A percentile compares a stretch with the other conserved stretches of the same genome.
phyloP scores from a whole-genome alignment of 2,888 invertebrate genomes.

The Pelosia muscerda region DNA sequence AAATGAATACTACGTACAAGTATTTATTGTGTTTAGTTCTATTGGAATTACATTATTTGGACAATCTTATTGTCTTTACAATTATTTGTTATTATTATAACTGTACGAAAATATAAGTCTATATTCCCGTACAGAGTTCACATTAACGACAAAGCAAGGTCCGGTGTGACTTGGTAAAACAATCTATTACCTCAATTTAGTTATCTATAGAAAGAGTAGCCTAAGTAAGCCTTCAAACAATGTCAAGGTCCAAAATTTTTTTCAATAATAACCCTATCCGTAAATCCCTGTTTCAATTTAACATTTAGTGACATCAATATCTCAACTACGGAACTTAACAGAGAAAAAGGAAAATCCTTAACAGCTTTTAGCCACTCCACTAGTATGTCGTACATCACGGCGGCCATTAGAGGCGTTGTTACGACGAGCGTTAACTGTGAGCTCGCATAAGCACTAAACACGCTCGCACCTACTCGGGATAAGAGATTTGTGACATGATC shows the following conservation, averaged over 20 bases:
- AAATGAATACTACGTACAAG: slow-evolving; percentile 14
- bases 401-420: slow-evolving; percentile 45
- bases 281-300: not conserved
- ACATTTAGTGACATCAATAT: not conserved
- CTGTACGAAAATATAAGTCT: too few species aligned
- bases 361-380: slow-evolving; percentile 16
- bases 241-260: too few species aligned
- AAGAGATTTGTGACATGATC: slow-evolving; percentile 7
- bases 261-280: not conserved
- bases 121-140: too few species aligned
- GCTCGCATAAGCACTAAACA: slow-evolving; percentile 42
- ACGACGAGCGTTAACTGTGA: slow-evolving; percentile 36
- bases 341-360: not conserved
- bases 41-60: slow-evolving; percentile 5
- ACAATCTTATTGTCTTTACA: not conserved
- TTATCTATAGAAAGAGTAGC: too few species aligned
- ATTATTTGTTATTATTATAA: not conserved
- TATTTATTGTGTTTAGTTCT: slow-evolving; percentile 13
- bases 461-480: slow-evolving; percentile 17
- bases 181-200: too few species aligned
- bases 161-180: too few species aligned
- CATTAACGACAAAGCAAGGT: not conserved
- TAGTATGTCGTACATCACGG: slow-evolving; percentile 30
- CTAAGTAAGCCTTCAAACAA: too few species aligned
- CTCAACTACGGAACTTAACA: not conserved